Conservation (phyloP, 2,113 vertebrate species). For the Pelecanoides urinatrix region DNA sequence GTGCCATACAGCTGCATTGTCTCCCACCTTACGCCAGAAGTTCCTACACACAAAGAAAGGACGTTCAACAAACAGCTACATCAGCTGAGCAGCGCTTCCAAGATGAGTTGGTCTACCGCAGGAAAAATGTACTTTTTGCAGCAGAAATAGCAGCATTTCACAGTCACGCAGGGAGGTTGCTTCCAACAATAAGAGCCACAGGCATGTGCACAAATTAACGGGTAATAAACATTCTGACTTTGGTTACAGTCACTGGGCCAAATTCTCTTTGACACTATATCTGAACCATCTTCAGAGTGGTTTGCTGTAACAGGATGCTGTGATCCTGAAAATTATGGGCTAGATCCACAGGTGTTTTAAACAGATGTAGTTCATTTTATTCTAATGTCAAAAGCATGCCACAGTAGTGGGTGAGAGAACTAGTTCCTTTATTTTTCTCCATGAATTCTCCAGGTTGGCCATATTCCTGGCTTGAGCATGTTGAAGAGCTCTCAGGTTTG, state of each 20-base stretch:
- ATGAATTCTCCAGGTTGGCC: neutral
- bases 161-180: neutral
- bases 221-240: slow-evolving; percentile 41
- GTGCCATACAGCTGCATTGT: neutral
- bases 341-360: slow-evolving; percentile 11
- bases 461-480: neutral
- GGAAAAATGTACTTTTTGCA: slow-evolving; percentile 14
- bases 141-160: slow-evolving; percentile 45
- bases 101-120: slow-evolving; percentile 1
- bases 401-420: neutral
- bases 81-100: neutral
- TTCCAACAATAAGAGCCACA: slow-evolving; percentile 57
- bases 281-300: slow-evolving; percentile 14
- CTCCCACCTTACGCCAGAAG: neutral
- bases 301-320: neutral
- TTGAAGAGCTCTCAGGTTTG: neutral
- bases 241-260: neutral
- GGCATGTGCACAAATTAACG: slow-evolving; percentile 40
- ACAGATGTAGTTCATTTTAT: neutral
- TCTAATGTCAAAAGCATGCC: neutral
- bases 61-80: neutral
- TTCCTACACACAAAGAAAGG: neutral
- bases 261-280: neutral
- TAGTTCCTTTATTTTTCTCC: neutral
- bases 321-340: neutral